Conservation (phyloP, 2,888 invertebrate species). For the Nomada fabriciana region DNA sequence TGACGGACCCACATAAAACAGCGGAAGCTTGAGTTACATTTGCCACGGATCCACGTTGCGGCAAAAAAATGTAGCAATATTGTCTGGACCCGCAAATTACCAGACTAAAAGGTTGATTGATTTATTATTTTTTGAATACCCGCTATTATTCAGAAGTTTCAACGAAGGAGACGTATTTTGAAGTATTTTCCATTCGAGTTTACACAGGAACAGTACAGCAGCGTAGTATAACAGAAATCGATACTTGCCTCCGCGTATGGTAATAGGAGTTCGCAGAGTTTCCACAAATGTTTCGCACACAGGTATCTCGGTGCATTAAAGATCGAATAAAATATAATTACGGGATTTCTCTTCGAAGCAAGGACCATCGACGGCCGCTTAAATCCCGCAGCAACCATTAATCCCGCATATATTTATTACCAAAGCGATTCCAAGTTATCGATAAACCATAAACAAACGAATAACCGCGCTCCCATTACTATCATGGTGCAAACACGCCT, state of each 20-base stretch:
- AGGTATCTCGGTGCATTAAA: not conserved
- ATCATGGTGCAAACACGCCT: too few species aligned
- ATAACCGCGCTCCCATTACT: not conserved
- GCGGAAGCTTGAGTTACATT: not conserved
- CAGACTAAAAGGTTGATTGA: not conserved
- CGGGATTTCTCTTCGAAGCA: not conserved
- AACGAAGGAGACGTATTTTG: too few species aligned
- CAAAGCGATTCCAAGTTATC: not conserved
- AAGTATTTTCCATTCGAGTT: too few species aligned
- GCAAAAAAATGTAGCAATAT: slow-evolving; percentile 5
- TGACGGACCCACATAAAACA: not conserved
- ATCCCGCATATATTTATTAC: not conserved
- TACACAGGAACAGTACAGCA: too few species aligned
- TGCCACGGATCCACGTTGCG: not conserved
- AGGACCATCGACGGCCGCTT: too few species aligned
- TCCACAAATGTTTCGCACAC: not conserved
- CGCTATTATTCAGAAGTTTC: not conserved
- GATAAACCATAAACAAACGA: slow-evolving; percentile 17
- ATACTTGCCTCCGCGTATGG: not conserved
- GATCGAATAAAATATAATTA: not conserved
- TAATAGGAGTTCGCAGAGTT: not conserved
- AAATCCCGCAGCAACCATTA: too few species aligned
- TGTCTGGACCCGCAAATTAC: not conserved
- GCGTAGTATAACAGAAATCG: slow-evolving; percentile 16
- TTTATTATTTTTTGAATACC: not conserved